A percentile compares a stretch with the other conserved stretches of the same genome.
These are phyloP conservation scores for Pseudorasbora parva DNA, from an alignment of 2,113 vertebrate species.

Conservation along the genomic window DNA sequence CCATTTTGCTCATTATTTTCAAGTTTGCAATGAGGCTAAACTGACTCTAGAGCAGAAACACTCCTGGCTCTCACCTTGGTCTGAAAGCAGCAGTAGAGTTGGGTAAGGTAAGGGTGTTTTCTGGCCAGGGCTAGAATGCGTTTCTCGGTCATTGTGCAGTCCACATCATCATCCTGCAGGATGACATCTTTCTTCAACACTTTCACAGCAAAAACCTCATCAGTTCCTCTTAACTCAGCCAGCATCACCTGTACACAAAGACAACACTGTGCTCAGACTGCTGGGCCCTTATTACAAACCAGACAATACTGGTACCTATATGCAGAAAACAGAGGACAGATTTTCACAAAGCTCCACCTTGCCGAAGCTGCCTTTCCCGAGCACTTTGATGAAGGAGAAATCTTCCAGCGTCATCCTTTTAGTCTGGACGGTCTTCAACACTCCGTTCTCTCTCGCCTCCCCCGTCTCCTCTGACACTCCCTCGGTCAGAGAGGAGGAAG, in stretches of 20 bases:
- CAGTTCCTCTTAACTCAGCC: conserved; percentile 91
- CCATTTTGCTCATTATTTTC: background rate
- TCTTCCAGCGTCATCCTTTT: conserved; percentile 88
- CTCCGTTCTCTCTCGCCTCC: conserved; percentile 83
- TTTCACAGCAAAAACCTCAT: conserved; percentile 95
- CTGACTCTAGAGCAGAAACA: background rate
- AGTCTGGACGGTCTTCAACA: conserved; percentile 81
- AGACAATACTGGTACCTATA: background rate
- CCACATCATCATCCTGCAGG: conserved; percentile 95
- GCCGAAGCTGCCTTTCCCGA: conserved; percentile 98
- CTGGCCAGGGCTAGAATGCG: conserved; percentile 92
- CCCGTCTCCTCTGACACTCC: conserved; percentile 63
- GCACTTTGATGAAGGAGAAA: conserved; percentile 96
- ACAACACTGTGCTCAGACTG: background rate
- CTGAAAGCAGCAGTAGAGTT: conserved; percentile 98
- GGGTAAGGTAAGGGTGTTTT: conserved; percentile 93
- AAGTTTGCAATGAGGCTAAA: background rate
- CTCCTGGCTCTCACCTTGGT: conserved; percentile 70
- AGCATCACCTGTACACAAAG: conserved; percentile 87
- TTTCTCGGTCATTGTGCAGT: conserved; percentile 97
- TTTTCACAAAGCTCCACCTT: conserved; percentile 83
- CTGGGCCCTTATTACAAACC: too few species aligned
- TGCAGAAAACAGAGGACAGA: background rate
- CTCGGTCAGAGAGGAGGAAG: conserved; percentile 70
- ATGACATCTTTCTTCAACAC: conserved; percentile 97